Percentiles rank a stretch among this genome's conserved stretches.
Evolutionary conservation across 2,113 vertebrate genomes (phyloP).

Genomic region (Dicerorhinus sumatrensis): DNA sequence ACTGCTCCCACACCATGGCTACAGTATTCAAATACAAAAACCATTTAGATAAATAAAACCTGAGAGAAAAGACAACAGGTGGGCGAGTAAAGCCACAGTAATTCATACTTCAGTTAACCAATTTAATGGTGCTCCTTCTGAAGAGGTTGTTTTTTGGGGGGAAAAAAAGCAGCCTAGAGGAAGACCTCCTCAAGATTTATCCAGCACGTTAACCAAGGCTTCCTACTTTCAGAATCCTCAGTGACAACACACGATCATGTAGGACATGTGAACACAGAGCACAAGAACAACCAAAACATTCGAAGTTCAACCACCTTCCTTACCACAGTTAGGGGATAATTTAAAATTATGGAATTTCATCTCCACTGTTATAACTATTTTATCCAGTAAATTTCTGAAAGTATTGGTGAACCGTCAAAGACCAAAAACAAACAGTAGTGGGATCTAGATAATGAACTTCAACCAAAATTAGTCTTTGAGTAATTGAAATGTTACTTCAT

Average conservation of each 20-base stretch:
- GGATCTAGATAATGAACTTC: neutral
- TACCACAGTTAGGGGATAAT: neutral
- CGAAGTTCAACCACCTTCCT: neutral
- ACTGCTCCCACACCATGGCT: neutral
- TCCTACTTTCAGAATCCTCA: neutral
- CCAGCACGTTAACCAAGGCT: neutral
- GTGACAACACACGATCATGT: neutral
- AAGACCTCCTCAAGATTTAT: neutral
- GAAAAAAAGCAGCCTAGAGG: neutral
- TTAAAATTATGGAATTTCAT: neutral
- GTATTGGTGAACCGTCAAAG: neutral
- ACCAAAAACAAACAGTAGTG: neutral
- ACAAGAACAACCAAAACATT: neutral
- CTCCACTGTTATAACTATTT: neutral
- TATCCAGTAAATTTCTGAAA: neutral
- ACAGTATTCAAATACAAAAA: constrained; percentile 17
- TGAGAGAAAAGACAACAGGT: neutral
- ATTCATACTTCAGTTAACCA: neutral
- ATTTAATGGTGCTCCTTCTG: neutral
- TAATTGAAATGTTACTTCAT: constrained; percentile 35
- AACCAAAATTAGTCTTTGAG: constrained; percentile 44
- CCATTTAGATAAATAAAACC: neutral
- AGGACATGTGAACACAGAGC: neutral
- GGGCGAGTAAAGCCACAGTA: neutral
- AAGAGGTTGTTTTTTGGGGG: neutral